Percentiles rank a stretch among this genome's conserved stretches.
phyloP scores from a whole-genome alignment of 1,140 invertebrate species.

The Protaetia brevitarsis region DNA sequence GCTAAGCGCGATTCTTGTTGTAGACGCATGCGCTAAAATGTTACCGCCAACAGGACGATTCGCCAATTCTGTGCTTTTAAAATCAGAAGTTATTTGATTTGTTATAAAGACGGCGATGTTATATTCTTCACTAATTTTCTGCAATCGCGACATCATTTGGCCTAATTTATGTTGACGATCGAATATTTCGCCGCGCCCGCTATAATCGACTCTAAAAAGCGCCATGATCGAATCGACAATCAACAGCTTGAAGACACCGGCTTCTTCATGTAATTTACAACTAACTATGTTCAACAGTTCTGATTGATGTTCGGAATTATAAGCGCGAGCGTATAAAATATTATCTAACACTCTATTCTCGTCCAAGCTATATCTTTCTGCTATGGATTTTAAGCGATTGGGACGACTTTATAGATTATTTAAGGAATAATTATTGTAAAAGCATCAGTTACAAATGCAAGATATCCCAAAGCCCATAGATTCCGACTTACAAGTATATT shows the following conservation, averaged over 20 bases:
- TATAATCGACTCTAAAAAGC: slow-evolving; percentile 76
- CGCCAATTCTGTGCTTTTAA: slow-evolving; percentile 72
- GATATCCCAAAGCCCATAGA: no score
- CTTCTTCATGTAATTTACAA: slow-evolving; percentile 79
- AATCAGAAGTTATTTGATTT: slow-evolving; percentile 83
- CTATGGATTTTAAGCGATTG: slow-evolving; percentile 68
- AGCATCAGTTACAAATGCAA: no score
- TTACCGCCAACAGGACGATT: slow-evolving; percentile 82
- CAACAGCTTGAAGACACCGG: slow-evolving; percentile 72
- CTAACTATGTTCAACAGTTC: slow-evolving; percentile 76
- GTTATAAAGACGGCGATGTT: slow-evolving; percentile 82
- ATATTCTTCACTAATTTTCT: slow-evolving; percentile 82
- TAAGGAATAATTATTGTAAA: no score
- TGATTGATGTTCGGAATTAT: slow-evolving; percentile 79
- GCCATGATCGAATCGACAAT: slow-evolving; percentile 81
- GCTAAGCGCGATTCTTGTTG: slow-evolving; percentile 67
- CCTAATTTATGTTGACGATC: slow-evolving; percentile 78
- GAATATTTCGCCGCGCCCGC: slow-evolving; percentile 73
- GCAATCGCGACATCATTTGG: slow-evolving; percentile 66
- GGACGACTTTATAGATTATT: slow-evolving; percentile 60
- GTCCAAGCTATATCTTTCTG: slow-evolving; percentile 75
- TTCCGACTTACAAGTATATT: no score
- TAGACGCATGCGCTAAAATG: slow-evolving; percentile 79
- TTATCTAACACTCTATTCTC: slow-evolving; percentile 74
- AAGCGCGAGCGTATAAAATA: slow-evolving; percentile 75